Percentiles rank a stretch among this genome's conserved stretches.
Conservation (phyloP, 2,888 invertebrate species). For the Caenorhabditis plicata region DNA sequence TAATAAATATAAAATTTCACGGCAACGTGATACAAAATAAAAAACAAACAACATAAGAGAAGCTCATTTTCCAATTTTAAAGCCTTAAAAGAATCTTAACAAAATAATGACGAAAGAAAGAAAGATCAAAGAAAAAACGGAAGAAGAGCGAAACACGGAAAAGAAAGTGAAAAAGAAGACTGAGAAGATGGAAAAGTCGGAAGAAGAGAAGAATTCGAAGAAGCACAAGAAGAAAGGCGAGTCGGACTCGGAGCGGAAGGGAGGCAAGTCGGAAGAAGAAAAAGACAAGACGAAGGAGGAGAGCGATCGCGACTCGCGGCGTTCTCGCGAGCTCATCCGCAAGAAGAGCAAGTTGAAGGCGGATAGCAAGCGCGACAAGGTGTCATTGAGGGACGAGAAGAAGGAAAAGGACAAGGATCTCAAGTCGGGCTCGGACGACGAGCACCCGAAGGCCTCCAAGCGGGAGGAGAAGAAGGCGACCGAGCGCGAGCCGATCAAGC, state of each 20-base stretch:
- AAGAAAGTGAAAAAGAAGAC: neutral
- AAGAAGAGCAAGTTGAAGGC: neutral
- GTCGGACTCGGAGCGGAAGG: neutral
- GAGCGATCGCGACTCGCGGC: no score
- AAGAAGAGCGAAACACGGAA: neutral
- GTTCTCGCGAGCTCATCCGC: no score
- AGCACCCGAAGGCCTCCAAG: neutral
- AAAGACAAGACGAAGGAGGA: neutral
- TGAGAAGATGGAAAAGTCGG: neutral
- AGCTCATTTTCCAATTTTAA: no score
- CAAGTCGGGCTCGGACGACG: no score
- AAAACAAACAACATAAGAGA: no score
- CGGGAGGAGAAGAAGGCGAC: no score
- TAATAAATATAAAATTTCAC: no score
- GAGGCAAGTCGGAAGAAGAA: neutral
- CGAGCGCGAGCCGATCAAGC: no score
- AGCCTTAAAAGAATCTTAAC: no score
- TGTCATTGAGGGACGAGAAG: slow-evolving; percentile 4
- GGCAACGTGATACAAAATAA: no score
- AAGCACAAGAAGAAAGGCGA: neutral
- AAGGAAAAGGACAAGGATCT: neutral
- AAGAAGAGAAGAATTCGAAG: neutral
- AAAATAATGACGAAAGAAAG: neutral
- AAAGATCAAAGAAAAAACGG: neutral
- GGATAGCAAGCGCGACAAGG: slow-evolving; percentile 3